Base-by-base conservation (phyloP, 2,113 vertebrate species). In the Rhynchopsitta pachyrhyncha region DNA sequence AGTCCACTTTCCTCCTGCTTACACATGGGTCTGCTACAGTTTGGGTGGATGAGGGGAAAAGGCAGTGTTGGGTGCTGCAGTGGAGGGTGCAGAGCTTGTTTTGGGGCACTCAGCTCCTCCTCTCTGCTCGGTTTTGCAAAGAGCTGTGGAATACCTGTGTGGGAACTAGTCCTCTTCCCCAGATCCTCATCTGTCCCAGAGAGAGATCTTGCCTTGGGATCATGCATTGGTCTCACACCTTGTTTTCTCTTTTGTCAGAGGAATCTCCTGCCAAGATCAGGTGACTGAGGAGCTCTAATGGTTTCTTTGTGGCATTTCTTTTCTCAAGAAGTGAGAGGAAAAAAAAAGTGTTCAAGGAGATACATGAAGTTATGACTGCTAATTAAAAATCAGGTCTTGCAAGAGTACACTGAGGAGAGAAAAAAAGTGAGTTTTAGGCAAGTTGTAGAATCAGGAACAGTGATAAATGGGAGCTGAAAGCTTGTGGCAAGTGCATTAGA, bases 391-490 rank as follows among this genome's bases (percentile, higher is more conserved):
- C 9, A 35, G 57, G 57, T 23, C 35, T 63, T 78, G 37, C 23
- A 59, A 89, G 5, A 4, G 1, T 42, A 10, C 47, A 63, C 29
- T 55, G 44, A 78, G 66, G 4, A 3, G 35, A 53, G 47, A 33
- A 12, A 64, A 20, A 18, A 37, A 69, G 17, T 41, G 76, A 75
- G 16, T 79, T 94, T 84, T 88, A 87, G 49, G 47, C 44, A 66
- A 78, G 68, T 22, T 68, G 82, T 60, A 47, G 77, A 46, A 81
- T 60, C 47, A 52, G 66, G 31, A 62, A 73, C 42, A 76, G 55
- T n/a, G 52, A 93, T 66, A 92, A 94, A 90, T 85, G 62, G 70
- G 41, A 92, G 37, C 44, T 89, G 90, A 93, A 88, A 28, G 69
- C 77, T 92, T 35, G 66, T 83, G 53, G 88, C 47, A 84, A 90